A percentile compares a stretch with the other conserved stretches of the same genome.
Conservation (phyloP, 2,797 vertebrate genomes). For the Oreochromis mossambicus region DNA sequence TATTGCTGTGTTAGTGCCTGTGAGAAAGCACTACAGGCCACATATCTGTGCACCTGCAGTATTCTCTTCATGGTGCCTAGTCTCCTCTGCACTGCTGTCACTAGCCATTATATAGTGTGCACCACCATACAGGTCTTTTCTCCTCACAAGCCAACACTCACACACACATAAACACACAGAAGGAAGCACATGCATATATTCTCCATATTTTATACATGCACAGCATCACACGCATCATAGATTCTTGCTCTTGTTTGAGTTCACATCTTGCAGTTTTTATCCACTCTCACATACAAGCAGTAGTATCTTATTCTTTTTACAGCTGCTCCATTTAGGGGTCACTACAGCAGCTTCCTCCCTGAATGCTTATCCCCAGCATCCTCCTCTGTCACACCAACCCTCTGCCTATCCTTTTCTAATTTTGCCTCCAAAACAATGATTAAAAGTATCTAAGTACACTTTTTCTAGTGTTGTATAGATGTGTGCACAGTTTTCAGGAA, state of each 20-base stretch:
- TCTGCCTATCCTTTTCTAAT: neutral
- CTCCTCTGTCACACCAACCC: neutral
- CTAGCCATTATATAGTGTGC: slow-evolving; percentile 33
- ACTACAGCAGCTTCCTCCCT: neutral
- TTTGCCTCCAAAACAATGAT: neutral
- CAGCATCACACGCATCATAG: neutral
- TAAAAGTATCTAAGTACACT: neutral
- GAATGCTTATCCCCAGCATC: neutral
- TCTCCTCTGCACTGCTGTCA: slow-evolving; percentile 35
- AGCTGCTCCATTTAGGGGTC: neutral
- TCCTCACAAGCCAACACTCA: slow-evolving; percentile 5
- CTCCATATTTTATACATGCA: slow-evolving; percentile 8
- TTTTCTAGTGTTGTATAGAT: neutral
- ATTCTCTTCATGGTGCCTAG: slow-evolving; percentile 22
- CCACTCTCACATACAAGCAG: neutral
- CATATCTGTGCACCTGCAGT: slow-evolving; percentile 8
- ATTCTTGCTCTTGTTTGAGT: neutral
- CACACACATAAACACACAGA: neutral
- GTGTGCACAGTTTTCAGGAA: neutral
- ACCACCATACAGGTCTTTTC: slow-evolving; percentile 11
- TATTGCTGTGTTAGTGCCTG: neutral
- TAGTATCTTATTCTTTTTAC: neutral
- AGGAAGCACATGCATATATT: slow-evolving; percentile 8
- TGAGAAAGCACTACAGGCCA: neutral
- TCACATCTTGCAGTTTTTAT: neutral